Evolutionary conservation across 2,113 vertebrate species (phyloP), one percentile per base, ranked within the genome.

Genomic region (Lophura nycthemera): DNA sequence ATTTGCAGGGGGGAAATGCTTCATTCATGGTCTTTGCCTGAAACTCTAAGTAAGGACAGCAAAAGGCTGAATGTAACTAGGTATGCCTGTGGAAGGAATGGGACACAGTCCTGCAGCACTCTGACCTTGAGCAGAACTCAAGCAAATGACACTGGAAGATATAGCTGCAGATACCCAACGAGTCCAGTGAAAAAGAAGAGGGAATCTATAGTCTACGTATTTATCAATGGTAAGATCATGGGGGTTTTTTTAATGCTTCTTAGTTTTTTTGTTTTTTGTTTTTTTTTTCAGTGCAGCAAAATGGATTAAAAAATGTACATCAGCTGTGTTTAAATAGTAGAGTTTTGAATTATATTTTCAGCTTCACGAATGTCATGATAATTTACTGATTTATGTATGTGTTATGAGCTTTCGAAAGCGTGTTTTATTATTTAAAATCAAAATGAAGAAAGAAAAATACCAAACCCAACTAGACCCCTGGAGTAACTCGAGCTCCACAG

Each of bases 181-280:
- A 96, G 94, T 84, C 89, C 93, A 66, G 94, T 85, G 3, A 97
- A 97, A 92, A 97, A 97, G 93, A 97, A 97, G 77, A 97, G 89
- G 77, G 97, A 98, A 86, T 95, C 97, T n/a, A 96, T 98, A 4
- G 91, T 99, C 95, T 99, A 99, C 71, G 92, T 99, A 88, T 99
- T 98, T 98, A 97, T 99, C 97, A 98, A 98, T 95, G 99, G 99
- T 99, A 98, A 99, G 98, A 97, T n/a, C 18, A 63, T 0, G 1
- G 8, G 8, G 8, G 5, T 54, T 45, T 71, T 97, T 90, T 74
- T 74, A 36, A 25, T 14, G 32, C 48, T 88, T 81, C 59, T 67
- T 91, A n/a, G 21, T 86, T 67, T 64, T 87, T 70, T 57, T 16
- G 72, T 66, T 89, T 92, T 61, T 54, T 29, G 86, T 64, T 67